Evolutionary conservation across 2,797 vertebrate genomes (phyloP).

Genomic region (Agapornis canus): DNA sequence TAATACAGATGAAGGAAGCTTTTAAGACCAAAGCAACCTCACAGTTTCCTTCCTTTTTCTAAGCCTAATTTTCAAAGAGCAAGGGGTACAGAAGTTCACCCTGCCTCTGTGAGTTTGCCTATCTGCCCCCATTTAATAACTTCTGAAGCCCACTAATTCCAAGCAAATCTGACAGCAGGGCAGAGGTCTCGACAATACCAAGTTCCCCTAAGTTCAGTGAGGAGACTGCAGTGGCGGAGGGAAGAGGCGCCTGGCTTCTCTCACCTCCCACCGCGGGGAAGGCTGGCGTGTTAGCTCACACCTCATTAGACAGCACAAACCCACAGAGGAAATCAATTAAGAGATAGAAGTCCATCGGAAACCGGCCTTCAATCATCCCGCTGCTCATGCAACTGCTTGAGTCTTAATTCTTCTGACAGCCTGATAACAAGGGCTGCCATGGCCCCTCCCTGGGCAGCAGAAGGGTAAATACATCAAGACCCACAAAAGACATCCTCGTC

Average conservation of each 20-base stretch:
- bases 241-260: constrained; percentile 24
- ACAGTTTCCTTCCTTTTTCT: neutral
- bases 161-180: constrained; percentile 45
- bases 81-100: constrained; percentile 24
- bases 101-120: neutral
- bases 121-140: neutral
- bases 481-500: neutral
- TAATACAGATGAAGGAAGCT: neutral
- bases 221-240: neutral
- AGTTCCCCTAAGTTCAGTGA: neutral
- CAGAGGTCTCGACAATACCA: constrained; percentile 42
- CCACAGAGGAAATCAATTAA: constrained; percentile 68
- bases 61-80: constrained; percentile 23
- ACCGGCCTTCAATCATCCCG: constrained; percentile 47
- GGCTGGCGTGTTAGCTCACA: constrained; percentile 48
- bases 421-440: neutral
- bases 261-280: constrained; percentile 50
- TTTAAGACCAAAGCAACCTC: constrained; percentile 19
- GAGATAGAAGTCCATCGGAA: constrained; percentile 63
- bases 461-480: neutral
- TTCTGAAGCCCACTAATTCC: constrained; percentile 37
- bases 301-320: constrained; percentile 68
- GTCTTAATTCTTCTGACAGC: constrained; percentile 38
- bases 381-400: constrained; percentile 17
- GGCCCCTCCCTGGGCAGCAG: neutral